phyloP scores from a whole-genome alignment of 2,113 vertebrate genomes.

The Cebidichthys violaceus region DNA sequence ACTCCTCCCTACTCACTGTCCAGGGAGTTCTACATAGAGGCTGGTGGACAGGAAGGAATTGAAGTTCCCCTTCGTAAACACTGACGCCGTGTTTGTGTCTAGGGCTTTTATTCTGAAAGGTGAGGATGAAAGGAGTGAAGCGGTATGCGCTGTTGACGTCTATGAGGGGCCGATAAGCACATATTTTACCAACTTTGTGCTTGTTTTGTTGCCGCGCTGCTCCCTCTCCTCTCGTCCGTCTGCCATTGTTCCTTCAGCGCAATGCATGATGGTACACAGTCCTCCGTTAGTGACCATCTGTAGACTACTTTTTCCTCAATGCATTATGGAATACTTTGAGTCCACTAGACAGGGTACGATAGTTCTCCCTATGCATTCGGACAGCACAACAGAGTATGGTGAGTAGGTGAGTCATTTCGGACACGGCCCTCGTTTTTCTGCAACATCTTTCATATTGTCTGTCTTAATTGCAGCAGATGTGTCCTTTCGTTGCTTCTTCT shows the following conservation, averaged over 20 bases:
- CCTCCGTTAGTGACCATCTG: neutral
- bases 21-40: too few species aligned
- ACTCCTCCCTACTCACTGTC: too few species aligned
- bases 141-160: neutral
- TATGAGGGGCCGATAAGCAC: too few species aligned
- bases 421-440: conserved; percentile 10
- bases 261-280: too few species aligned
- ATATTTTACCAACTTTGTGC: too few species aligned
- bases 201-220: too few species aligned
- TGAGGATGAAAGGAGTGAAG: neutral
- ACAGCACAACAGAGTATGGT: neutral
- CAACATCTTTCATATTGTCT: conserved; percentile 20
- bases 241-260: too few species aligned
- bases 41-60: too few species aligned
- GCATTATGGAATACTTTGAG: neutral
- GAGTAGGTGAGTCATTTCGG: neutral
- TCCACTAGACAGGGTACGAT: too few species aligned
- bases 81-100: neutral
- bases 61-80: too few species aligned
- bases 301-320: neutral
- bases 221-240: too few species aligned
- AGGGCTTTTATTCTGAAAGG: neutral
- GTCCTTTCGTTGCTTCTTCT: conserved; percentile 17
- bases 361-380: too few species aligned
- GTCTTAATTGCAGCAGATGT: conserved; percentile 54